Conservation (phyloP, 2,113 vertebrate genomes). For the Stictonetta naevosa region DNA sequence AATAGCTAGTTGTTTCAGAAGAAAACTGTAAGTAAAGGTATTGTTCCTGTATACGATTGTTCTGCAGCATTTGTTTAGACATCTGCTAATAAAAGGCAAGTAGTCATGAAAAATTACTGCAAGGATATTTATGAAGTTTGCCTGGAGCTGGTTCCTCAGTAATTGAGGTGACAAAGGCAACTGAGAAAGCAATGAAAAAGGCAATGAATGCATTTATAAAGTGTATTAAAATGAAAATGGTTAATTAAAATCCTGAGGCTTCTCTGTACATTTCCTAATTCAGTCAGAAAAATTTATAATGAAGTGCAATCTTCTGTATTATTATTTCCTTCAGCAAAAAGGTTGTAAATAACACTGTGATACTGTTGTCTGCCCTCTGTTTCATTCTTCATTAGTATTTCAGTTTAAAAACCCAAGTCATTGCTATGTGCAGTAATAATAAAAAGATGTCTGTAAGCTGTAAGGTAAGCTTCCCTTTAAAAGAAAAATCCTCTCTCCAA, state of each 20-base stretch:
- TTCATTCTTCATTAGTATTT: neutral
- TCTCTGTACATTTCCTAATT: neutral
- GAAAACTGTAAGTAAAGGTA: neutral
- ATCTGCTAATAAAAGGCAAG: conserved; percentile 23
- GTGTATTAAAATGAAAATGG: neutral
- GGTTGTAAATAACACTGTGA: neutral
- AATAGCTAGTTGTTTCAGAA: neutral
- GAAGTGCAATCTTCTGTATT: neutral
- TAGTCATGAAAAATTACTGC: neutral
- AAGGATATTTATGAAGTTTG: conserved; percentile 32
- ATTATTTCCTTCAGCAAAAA: neutral
- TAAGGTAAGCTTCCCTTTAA: neutral
- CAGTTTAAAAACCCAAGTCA: neutral
- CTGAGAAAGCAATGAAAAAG: neutral
- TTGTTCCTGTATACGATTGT: neutral
- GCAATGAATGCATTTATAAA: neutral
- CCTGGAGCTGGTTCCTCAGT: neutral
- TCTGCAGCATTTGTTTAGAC: neutral
- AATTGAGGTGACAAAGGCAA: neutral
- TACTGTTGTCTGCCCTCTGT: neutral
- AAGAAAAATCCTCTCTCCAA: neutral
- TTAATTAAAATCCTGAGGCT: neutral
- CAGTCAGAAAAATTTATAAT: neutral
- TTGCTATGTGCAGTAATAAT: neutral
- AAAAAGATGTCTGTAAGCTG: neutral